Percentiles rank a stretch among this genome's conserved stretches.
phyloP scores from a whole-genome alignment of 2,113 vertebrate species.

The Hippocampus barbouri region DNA sequence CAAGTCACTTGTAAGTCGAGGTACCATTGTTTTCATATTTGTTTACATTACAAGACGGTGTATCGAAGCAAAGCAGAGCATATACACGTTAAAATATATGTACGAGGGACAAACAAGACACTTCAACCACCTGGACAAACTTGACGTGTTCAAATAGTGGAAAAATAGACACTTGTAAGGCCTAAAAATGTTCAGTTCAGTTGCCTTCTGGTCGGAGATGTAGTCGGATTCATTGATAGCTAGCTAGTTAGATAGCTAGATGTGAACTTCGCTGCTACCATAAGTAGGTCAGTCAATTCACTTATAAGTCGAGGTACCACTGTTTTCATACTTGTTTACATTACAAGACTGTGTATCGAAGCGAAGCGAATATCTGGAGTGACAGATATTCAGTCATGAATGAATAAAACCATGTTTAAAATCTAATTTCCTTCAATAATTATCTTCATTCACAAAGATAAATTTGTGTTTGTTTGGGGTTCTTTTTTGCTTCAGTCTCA shows the following conservation, averaged over 20 bases:
- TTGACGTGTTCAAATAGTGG: slow-evolving; percentile 17
- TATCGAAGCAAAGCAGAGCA: slow-evolving; percentile 21
- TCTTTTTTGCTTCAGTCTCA: too few species aligned
- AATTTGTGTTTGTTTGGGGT: background rate
- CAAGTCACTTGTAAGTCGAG: background rate
- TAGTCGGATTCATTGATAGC: too few species aligned
- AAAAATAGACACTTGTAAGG: slow-evolving; percentile 9
- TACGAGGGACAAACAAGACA: slow-evolving; percentile 18
- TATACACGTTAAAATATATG: slow-evolving; percentile 28
- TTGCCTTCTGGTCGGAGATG: too few species aligned
- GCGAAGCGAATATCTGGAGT: background rate
- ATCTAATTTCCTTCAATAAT: background rate
- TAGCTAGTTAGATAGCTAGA: too few species aligned
- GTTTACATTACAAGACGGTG: background rate
- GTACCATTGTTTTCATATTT: background rate
- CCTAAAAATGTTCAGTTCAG: slow-evolving; percentile 10
- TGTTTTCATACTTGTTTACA: background rate
- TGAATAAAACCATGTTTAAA: too few species aligned
- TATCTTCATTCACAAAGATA: background rate
- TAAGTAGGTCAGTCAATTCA: background rate
- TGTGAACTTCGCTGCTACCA: background rate
- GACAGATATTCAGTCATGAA: too few species aligned
- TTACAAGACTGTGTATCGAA: slow-evolving; percentile 5
- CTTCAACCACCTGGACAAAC: slow-evolving; percentile 12
- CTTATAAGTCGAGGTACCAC: background rate